Conservation (phyloP, 2,888 invertebrate genomes). For the Bhutanitis thaidina region DNA sequence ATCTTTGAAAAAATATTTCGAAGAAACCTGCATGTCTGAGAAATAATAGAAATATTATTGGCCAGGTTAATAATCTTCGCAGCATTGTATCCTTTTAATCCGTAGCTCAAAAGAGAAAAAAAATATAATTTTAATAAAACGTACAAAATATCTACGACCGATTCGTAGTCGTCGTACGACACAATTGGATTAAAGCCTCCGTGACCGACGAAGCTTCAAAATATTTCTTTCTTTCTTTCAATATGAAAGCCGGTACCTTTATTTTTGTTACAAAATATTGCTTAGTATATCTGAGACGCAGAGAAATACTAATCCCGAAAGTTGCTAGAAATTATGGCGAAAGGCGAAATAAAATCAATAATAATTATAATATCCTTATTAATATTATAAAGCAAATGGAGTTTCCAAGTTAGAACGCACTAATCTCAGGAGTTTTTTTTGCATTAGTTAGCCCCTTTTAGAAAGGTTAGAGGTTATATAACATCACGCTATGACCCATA, state of each 20-base stretch:
- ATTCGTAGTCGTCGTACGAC: slow-evolving; percentile 63
- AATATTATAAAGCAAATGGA: no score
- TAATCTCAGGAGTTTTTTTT: no score
- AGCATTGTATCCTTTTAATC: neutral
- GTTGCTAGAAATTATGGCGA: neutral
- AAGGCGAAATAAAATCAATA: no score
- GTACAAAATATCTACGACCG: slow-evolving; percentile 36
- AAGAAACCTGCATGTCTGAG: no score
- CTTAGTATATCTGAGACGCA: neutral
- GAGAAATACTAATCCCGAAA: neutral
- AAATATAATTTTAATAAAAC: slow-evolving; percentile 31
- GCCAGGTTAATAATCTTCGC: no score
- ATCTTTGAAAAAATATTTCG: no score
- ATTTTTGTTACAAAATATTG: slow-evolving; percentile 7
- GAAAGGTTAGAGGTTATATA: no score
- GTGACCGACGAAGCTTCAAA: slow-evolving; percentile 37
- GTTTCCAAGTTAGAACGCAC: no score
- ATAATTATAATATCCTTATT: no score
- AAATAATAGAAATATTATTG: no score
- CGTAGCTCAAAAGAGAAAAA: neutral
- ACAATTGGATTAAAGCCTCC: slow-evolving; percentile 72
- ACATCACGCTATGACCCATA: no score
- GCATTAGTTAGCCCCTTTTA: no score
- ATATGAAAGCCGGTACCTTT: neutral
- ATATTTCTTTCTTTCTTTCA: slow-evolving; percentile 10